These are phyloP conservation scores for Hypomecis punctinalis DNA, from an alignment of 2,888 invertebrate species.

Conservation along the genomic window DNA sequence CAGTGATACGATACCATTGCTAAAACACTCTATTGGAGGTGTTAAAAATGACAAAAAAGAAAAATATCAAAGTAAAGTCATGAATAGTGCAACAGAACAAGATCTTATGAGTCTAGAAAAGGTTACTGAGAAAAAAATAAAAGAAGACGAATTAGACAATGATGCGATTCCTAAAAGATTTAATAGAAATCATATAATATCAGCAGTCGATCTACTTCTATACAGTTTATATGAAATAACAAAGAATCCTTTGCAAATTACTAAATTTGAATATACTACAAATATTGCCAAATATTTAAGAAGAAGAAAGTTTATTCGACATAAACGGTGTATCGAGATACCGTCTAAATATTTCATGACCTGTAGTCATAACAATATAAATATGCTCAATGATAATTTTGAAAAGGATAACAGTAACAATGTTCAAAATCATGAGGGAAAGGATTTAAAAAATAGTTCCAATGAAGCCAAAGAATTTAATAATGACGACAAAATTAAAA, in stretches of 20 bases:
- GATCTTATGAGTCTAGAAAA: background rate
- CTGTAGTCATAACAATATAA: conserved; percentile 11
- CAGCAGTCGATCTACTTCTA: background rate
- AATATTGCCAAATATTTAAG: conserved; percentile 20
- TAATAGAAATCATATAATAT: background rate
- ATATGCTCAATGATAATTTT: background rate
- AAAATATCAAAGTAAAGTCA: background rate
- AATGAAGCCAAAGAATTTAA: background rate
- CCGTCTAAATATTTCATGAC: conserved; percentile 15
- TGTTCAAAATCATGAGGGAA: background rate
- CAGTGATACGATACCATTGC: conserved; percentile 1
- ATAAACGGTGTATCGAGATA: background rate
- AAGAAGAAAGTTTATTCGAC: conserved; percentile 22
- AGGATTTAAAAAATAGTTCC: conserved; percentile 1
- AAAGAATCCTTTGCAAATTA: conserved; percentile 16
- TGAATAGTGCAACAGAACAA: background rate
- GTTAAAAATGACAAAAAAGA: background rate
- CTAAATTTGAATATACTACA: conserved; percentile 10
- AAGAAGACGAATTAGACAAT: background rate
- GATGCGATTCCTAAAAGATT: background rate
- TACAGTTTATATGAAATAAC: conserved; percentile 25
- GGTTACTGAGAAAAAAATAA: background rate
- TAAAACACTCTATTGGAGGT: background rate
- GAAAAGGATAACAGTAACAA: background rate
- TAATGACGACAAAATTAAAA: background rate